Base-by-base conservation (phyloP, 2,888 invertebrate species). In the Electrophaes corylata region DNA sequence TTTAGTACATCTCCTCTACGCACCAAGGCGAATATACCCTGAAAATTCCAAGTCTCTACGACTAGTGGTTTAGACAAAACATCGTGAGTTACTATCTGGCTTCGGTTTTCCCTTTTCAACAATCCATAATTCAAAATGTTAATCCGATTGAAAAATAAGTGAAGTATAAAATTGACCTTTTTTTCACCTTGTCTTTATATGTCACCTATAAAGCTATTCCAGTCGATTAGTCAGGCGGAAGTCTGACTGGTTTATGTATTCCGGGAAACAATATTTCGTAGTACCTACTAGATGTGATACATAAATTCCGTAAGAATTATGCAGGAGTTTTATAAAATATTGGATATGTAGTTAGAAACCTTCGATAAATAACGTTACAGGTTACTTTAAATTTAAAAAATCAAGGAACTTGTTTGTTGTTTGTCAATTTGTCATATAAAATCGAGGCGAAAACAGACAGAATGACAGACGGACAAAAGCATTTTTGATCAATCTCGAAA, bases 201-300 rank as follows among this genome's bases (percentile, higher is more conserved):
- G 60, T 61, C 58, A 57, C 29, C 35, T 45, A 47, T 45, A 49
- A 55, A 60, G 20, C 57, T 61, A 66, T 64, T 64, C 64, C 62
- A 61, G 54, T 60, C 60, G 62, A 69, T 75, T 67, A 68, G 65
- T 61, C 60, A 69, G 51, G 31, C 41, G 62, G 57, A 62, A 59
- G 54, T 16, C 65, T 65, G 48, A 47, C 54, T 62, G 3, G 52
- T 20, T 48, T 6, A 26, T n/a, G 33, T 12, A 37, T 55, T 44
- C 44, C 18, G 43, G 44, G 57, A 48, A 48, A 44, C 19, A 23
- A 44, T 26, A 26, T 26, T 26, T 5, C 29, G 11, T n/a, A 16
- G n/a, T n/a, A n/a, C n/a, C 12, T 49, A 29, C 18, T 43, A 41
- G 14, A 26, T 16, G 26, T n/a, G n/a, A n/a, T n/a, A n/a, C n/a